Percentiles rank a stretch among this genome's conserved stretches.
Conservation (phyloP, 2,888 invertebrate species). For the Leucoma salicis region DNA sequence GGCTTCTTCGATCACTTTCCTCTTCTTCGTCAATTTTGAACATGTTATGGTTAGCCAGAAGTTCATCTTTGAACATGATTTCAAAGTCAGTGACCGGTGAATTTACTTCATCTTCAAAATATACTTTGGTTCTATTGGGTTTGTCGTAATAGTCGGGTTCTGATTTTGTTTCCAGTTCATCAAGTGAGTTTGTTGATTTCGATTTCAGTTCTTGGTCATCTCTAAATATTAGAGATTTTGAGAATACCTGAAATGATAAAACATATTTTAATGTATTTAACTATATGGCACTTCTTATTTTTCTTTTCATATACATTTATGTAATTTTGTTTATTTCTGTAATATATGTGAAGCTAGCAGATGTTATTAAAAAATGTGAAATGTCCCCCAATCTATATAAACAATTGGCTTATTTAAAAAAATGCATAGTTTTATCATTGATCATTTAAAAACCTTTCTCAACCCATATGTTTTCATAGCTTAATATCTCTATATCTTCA, state of each 20-base stretch:
- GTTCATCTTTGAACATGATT: slow-evolving; percentile 80
- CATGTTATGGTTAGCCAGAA: slow-evolving; percentile 63
- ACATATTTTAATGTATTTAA: too few species aligned
- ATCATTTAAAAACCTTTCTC: too few species aligned
- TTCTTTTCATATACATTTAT: too few species aligned
- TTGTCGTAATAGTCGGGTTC: slow-evolving; percentile 69
- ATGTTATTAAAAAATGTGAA: too few species aligned
- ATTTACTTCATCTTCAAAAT: slow-evolving; percentile 76
- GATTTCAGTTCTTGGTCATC: slow-evolving; percentile 67
- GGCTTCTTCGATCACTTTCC: slow-evolving; percentile 60
- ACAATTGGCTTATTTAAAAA: too few species aligned
- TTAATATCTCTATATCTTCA: too few species aligned
- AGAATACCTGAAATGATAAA: slow-evolving; percentile 68
- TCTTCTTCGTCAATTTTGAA: slow-evolving; percentile 78
- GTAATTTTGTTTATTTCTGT: too few species aligned
- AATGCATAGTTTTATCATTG: too few species aligned
- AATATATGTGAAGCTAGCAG: too few species aligned
- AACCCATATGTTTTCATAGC: too few species aligned
- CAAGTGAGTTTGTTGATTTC: slow-evolving; percentile 54
- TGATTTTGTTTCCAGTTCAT: slow-evolving; percentile 72
- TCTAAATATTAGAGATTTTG: slow-evolving; percentile 77
- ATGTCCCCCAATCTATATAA: too few species aligned
- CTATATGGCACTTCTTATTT: too few species aligned
- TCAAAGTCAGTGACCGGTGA: slow-evolving; percentile 78
- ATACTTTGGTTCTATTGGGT: slow-evolving; percentile 73